Percentiles rank a stretch among this genome's conserved stretches.
These are phyloP conservation scores for Resseliella maxima DNA, from an alignment of 2,888 invertebrate genomes.

Conservation along the genomic window DNA sequence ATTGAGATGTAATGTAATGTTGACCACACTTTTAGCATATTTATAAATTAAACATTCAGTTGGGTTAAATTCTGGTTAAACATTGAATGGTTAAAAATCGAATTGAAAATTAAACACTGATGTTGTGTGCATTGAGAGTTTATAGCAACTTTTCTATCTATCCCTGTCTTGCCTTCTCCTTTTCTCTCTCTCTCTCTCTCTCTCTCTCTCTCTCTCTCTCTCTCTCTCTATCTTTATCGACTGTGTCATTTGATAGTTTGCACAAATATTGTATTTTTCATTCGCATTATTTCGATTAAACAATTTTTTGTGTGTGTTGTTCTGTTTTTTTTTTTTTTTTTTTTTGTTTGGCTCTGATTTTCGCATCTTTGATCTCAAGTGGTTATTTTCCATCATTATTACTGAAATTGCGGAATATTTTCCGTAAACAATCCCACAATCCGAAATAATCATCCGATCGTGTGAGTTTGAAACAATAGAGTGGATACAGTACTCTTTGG, in stretches of 20 bases:
- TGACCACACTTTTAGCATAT: background rate
- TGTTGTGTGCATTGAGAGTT: too few relatives aligned
- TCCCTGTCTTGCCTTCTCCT: too few relatives aligned
- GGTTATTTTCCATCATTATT: background rate
- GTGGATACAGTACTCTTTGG: background rate
- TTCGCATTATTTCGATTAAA: background rate
- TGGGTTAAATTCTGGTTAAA: background rate
- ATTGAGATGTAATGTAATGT: background rate
- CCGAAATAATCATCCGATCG: background rate
- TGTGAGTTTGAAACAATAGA: background rate
- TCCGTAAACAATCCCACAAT: background rate
- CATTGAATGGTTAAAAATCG: background rate
- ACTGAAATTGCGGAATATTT: background rate
- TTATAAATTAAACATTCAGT: background rate
- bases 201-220: too few relatives aligned
- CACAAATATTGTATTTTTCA: too few relatives aligned
- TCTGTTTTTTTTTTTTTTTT: background rate
- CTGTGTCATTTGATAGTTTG: too few relatives aligned
- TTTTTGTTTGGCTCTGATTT: background rate
- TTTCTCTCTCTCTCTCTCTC: too few relatives aligned
- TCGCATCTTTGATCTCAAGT: background rate
- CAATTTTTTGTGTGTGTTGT: too few relatives aligned
- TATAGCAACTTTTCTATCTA: too few relatives aligned
- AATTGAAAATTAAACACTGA: too few relatives aligned
- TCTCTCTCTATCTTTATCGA: too few relatives aligned